Evolutionary conservation across 2,113 vertebrate species (phyloP).

Genomic region (Bucco capensis): DNA sequence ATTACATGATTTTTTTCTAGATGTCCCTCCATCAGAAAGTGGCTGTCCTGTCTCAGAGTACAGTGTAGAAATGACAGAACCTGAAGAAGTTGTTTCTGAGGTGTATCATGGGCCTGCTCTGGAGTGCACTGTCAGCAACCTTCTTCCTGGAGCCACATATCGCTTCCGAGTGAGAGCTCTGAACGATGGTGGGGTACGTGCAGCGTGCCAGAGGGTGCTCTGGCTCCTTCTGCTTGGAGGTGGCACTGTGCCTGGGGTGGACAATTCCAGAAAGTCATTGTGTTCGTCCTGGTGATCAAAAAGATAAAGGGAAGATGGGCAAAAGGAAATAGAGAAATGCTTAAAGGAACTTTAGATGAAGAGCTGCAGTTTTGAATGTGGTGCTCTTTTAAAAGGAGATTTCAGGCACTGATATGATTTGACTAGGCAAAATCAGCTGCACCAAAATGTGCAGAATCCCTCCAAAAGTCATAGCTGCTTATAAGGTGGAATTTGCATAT

Average conservation of each 20-base stretch:
- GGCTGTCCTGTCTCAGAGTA: conserved; percentile 83
- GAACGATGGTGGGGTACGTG: conserved; percentile 92
- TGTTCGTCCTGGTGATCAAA: background rate
- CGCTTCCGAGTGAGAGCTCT: conserved; percentile 85
- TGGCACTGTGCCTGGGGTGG: fast-evolving
- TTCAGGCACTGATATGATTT: fast-evolving
- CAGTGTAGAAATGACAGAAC: conserved; percentile 90
- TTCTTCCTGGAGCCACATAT: conserved; percentile 90
- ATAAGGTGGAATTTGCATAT: background rate
- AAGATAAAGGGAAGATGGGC: background rate
- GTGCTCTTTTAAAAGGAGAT: background rate
- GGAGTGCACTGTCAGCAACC: conserved; percentile 87
- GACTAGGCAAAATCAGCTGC: background rate
- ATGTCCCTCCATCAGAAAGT: conserved; percentile 69
- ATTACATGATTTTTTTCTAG: background rate
- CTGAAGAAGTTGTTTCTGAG: conserved; percentile 74
- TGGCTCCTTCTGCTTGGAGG: fast-evolving
- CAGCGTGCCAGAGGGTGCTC: fast-evolving
- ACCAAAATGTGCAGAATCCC: background rate
- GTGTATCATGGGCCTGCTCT: conserved; percentile 86
- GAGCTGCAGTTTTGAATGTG: background rate
- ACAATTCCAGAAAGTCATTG: fast-evolving
- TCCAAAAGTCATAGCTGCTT: background rate
- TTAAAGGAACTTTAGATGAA: background rate
- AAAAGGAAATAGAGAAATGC: background rate